Conservation (phyloP, 2,113 vertebrate genomes). For the Egretta garzetta region DNA sequence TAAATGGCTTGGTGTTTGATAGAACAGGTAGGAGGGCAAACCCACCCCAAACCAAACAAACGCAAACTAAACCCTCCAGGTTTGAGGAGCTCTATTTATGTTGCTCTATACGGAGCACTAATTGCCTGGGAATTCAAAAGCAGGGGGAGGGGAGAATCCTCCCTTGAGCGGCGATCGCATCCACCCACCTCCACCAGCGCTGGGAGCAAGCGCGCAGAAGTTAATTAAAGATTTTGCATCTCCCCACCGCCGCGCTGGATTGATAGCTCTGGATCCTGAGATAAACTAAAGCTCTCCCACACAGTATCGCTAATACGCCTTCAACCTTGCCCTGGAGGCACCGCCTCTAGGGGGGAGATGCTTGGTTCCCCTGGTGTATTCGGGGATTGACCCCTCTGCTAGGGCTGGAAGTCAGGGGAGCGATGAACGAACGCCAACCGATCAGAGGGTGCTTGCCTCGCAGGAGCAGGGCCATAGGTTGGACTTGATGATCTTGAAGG, state of each 20-base stretch:
- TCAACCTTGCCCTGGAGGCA: background rate
- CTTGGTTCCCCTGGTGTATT: background rate
- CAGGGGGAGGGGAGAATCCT: slow-evolving; percentile 8
- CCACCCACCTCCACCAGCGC: slow-evolving; percentile 17
- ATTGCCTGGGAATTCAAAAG: slow-evolving; percentile 55
- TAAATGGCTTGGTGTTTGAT: slow-evolving; percentile 20
- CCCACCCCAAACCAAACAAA: background rate
- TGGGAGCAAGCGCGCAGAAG: background rate
- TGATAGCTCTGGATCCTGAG: slow-evolving; percentile 35
- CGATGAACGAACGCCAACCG: background rate
- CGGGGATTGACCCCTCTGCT: background rate
- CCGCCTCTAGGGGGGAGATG: background rate
- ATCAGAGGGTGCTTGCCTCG: background rate
- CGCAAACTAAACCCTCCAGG: background rate
- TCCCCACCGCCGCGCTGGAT: background rate
- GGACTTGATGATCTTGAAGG: no score
- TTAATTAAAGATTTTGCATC: slow-evolving; percentile 63
- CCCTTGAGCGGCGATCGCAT: slow-evolving; percentile 30
- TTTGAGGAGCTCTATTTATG: slow-evolving; percentile 36
- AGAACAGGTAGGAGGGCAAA: slow-evolving; percentile 10
- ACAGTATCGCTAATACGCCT: background rate
- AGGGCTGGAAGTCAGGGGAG: background rate
- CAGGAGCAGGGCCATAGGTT: background rate
- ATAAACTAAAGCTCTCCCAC: slow-evolving; percentile 39
- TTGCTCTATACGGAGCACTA: background rate